These are phyloP conservation scores for Cecropterus lyciades DNA, from an alignment of 1,140 invertebrate species.

Conservation along the genomic window DNA sequence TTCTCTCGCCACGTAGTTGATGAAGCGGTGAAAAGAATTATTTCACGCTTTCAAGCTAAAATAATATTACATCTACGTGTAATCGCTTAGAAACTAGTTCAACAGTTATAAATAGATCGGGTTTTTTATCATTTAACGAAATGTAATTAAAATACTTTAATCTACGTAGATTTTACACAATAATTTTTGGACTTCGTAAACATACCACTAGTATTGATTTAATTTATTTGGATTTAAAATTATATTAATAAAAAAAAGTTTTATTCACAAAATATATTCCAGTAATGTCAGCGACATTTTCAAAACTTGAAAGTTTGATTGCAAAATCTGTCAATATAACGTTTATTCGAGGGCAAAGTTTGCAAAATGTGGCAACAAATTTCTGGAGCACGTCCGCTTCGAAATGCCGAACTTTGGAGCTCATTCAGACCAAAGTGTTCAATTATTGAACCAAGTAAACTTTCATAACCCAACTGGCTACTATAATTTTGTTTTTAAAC, in stretches of 20 bases:
- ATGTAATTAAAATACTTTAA: too few species aligned
- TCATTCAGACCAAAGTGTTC: constrained; percentile 16
- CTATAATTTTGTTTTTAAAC: constrained; percentile 1
- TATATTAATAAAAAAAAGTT: neutral
- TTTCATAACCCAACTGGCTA: constrained; percentile 11
- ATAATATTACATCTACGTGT: too few species aligned
- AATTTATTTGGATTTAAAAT: too few species aligned
- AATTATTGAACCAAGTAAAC: constrained; percentile 20
- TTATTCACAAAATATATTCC: neutral
- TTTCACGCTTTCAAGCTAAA: too few species aligned
- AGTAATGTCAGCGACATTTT: neutral
- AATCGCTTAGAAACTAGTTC: too few species aligned
- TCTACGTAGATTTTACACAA: too few species aligned
- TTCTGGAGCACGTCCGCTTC: constrained; percentile 15
- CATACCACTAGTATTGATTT: too few species aligned
- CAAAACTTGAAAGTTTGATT: neutral
- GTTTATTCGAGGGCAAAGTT: constrained; percentile 18
- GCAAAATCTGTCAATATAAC: constrained; percentile 23
- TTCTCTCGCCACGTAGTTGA: neutral
- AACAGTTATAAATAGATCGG: too few species aligned
- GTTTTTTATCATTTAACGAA: too few species aligned
- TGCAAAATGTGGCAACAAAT: constrained; percentile 21
- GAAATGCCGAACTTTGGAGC: constrained; percentile 19
- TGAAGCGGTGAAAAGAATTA: too few species aligned
- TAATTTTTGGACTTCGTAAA: too few species aligned